Base-by-base conservation (phyloP, 2,888 invertebrate species). In the Acronicta aceris region DNA sequence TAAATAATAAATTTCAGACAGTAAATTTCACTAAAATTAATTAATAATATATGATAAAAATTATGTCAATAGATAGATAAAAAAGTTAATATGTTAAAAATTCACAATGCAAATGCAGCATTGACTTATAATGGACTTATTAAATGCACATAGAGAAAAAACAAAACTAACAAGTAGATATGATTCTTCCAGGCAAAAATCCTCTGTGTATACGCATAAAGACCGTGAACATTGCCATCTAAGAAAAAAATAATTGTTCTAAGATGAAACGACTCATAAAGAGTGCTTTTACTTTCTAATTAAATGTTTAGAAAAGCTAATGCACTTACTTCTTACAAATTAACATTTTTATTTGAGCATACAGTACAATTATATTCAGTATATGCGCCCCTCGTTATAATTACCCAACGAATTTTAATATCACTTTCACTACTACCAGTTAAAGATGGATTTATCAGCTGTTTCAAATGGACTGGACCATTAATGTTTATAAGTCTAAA, bases 341-440 rank as follows among this genome's bases (percentile, higher is more conserved):
- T 70, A 54, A 54, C 69, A 67, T 70, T 57, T 70, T 60, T 54
- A 65, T 72, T 41, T 54, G 61, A 61, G 33, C 51, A 36, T 47
- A 56, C 21, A 54, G 21, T 54, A 42, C 42, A 51, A 67, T 52
- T 40, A 58, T 48, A 15, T 33, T 57, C 38, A 7, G 15, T 57
- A n/a, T n/a, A 65, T 62, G 46, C 51, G 16, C 40, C 50, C 43
- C 59, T 46, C 57, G 59, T 65, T 53, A 59, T 55, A 59, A 69
- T 69, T 66, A 62, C 21, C 47, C 12, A 42, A 48, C 43, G 53
- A 61, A 62, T 73, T 71, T 70, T 54, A 67, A 41, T 45, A 59
- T 42, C 38, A 73, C 65, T 71, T 61, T 74, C 74, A 73, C 74
- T 69, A 47, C 60, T 68, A 62, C 38, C 16, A 49, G 48, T 45